Base-by-base conservation (phyloP, 2,797 vertebrate genomes). In the Hippoglossus hippoglossus region DNA sequence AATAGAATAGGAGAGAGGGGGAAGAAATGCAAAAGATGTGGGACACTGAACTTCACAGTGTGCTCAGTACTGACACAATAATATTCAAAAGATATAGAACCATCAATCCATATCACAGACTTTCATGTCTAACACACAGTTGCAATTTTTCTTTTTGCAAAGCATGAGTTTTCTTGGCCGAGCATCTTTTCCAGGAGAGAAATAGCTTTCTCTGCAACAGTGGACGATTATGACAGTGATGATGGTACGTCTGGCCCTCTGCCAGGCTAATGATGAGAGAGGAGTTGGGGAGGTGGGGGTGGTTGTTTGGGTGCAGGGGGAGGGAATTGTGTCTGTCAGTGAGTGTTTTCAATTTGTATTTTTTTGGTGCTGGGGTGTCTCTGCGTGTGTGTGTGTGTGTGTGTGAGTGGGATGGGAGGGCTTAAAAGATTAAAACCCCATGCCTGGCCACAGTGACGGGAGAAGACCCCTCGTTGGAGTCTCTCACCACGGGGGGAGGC, bases 351-450 rank as follows among this genome's bases (percentile, higher is more conserved):
- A 59, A 46, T 46, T 46, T 74, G 25, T 65, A 16, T 72, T 55
- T 81, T 50, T 44, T 80, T 34, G 63, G 21, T 39, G 52, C 34
- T 50, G 31, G 71, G 16, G 55, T 62, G 67, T 67, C 54, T 57
- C 16, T 63, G 58, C 59, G 49, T 52, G 63, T 50, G 54, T 46
- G n/a, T 55, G 52, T 50, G 50, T 36, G 52, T 54, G 46, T 56
- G 72, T 61, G 59, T 54, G 58, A 68, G 65, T 63, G 31, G 47
- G 77, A 78, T 59, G 61, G 50, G 62, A 59, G 53, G 79, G 85
- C 77, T 93, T 91, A 93, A 90, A 79, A 91, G 92, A 91, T 93
- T 94, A 92, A 87, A 46, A 90, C 80, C 82, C 58, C 79, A 84
- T 70, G 47, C 69, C 75, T 73, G 74, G 78, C 72, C 83, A 55